Evolutionary conservation across 1,140 invertebrate species (phyloP).

Genomic region (Harpegnathos saltator): DNA sequence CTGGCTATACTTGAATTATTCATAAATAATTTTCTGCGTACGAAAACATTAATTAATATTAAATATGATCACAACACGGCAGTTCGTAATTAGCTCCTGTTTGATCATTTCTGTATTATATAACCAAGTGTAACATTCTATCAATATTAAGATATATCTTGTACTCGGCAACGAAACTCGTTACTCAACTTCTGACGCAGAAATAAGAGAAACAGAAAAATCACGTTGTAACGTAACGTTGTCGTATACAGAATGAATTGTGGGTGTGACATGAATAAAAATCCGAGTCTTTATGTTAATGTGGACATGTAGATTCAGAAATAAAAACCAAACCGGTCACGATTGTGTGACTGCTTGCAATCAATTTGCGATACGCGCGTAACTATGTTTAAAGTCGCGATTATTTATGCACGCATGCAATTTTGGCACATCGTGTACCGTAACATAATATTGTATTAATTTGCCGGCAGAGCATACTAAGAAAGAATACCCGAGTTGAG

Average conservation of each 20-base stretch:
- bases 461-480: too few relatives aligned
- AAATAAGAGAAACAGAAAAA: slow-evolving; percentile 10
- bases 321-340: slow-evolving; percentile 46
- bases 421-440: neutral
- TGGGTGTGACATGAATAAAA: slow-evolving; percentile 51
- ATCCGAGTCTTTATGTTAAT: slow-evolving; percentile 25
- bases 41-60: slow-evolving; percentile 6
- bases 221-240: neutral
- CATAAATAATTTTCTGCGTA: neutral
- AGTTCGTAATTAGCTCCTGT: neutral
- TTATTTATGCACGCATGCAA: neutral
- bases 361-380: neutral
- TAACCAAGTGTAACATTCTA: slow-evolving; percentile 18
- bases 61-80: neutral
- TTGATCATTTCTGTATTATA: neutral
- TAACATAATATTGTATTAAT: neutral
- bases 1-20: neutral
- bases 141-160: neutral
- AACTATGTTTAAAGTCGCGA: neutral
- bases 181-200: neutral
- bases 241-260: neutral
- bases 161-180: slow-evolving; percentile 16
- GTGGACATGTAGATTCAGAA: slow-evolving; percentile 30
- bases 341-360: neutral
- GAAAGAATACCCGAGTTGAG: neutral